Evolutionary conservation across 2,888 invertebrate genomes (phyloP).

Genomic region (Eristalis arbustorum): DNA sequence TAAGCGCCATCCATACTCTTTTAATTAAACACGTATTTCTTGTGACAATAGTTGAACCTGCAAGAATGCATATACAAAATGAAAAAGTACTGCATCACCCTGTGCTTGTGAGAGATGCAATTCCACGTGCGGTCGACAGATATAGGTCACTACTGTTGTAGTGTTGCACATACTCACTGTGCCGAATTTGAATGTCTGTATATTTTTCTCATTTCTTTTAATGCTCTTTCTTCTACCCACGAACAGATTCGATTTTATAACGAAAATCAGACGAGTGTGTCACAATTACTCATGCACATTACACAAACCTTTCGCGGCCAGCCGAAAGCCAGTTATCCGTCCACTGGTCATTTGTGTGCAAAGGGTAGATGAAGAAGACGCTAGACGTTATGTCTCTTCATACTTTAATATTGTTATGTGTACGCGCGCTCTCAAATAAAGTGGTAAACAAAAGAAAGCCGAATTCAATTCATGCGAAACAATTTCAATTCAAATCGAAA

Average conservation of each 20-base stretch:
- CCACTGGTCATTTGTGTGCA: not conserved
- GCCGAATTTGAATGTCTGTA: constrained; percentile 56
- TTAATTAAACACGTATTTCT: too few species aligned
- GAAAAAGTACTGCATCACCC: constrained; percentile 66
- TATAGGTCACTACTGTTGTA: constrained; percentile 50
- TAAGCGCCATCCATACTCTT: too few species aligned
- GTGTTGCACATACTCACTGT: constrained; percentile 37
- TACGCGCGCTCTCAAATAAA: constrained; percentile 17
- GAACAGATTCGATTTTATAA: constrained; percentile 59
- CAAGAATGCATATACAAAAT: constrained; percentile 28
- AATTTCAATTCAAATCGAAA: constrained; percentile 58
- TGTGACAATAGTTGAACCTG: not conserved
- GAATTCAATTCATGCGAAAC: constrained; percentile 30
- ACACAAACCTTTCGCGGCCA: constrained; percentile 44
- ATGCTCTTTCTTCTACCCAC: constrained; percentile 17
- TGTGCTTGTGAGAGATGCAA: constrained; percentile 5
- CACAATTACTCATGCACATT: constrained; percentile 63
- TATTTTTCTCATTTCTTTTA: constrained; percentile 21
- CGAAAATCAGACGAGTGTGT: constrained; percentile 50
- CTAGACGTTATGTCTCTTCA: constrained; percentile 10
- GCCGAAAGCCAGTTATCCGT: constrained; percentile 6
- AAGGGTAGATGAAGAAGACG: not conserved
- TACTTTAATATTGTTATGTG: constrained; percentile 20
- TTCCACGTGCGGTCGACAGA: constrained; percentile 45
- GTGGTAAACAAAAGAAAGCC: constrained; percentile 25